phyloP scores from a whole-genome alignment of 2,113 vertebrate genomes.

The Promerops cafer region DNA sequence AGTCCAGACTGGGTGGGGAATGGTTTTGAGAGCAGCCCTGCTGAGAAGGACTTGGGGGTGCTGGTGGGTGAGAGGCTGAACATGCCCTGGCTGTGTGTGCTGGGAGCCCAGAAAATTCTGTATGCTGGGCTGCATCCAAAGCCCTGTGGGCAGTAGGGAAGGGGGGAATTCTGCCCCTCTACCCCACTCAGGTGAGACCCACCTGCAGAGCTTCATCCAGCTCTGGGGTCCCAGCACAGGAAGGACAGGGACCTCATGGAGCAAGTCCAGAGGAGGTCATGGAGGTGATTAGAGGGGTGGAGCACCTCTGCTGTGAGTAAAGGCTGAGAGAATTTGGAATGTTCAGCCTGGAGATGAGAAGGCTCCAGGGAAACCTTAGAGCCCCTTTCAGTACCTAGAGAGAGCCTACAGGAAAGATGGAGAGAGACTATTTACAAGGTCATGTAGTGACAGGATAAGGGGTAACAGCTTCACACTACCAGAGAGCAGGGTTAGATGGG shows the following conservation, averaged over 20 bases:
- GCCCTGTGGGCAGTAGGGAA: neutral
- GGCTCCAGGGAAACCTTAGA: neutral
- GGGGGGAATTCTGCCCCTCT: neutral
- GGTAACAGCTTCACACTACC: neutral
- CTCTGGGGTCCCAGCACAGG: neutral
- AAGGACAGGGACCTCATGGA: neutral
- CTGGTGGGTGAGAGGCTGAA: neutral
- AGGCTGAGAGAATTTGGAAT: neutral
- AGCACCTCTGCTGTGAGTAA: neutral
- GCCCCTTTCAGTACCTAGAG: neutral
- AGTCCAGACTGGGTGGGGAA: neutral
- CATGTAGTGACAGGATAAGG: neutral
- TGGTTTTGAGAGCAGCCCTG: neutral
- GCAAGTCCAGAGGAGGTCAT: neutral
- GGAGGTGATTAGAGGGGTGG: neutral
- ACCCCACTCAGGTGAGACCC: neutral
- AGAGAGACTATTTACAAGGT: neutral
- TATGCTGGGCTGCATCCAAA: neutral
- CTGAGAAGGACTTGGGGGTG: neutral
- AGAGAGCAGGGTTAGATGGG: neutral
- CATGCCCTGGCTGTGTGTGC: fast-evolving
- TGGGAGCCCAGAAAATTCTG: neutral
- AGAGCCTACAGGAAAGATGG: neutral
- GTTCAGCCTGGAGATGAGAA: neutral
- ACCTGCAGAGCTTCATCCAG: neutral